These are phyloP conservation scores for Deilephila elpenor DNA, from an alignment of 2,888 invertebrate species.

Conservation along the genomic window DNA sequence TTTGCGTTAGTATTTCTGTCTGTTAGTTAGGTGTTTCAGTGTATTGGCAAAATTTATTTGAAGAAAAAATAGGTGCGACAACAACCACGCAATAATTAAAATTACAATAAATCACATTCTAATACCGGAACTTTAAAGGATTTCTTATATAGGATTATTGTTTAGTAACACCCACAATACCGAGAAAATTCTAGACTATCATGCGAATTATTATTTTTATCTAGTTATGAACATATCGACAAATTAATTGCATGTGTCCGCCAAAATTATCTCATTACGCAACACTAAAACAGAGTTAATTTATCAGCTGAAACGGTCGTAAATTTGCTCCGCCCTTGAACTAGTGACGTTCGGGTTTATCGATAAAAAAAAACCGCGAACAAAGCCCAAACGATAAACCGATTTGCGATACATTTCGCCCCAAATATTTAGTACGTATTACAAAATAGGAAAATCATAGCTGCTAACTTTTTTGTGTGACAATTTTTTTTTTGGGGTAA, in stretches of 20 bases:
- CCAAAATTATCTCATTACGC: slow-evolving; percentile 22
- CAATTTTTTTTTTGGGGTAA: too few relatives aligned
- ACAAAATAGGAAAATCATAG: too few relatives aligned
- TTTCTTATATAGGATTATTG: background rate
- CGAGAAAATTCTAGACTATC: background rate
- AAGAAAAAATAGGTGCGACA: too few relatives aligned
- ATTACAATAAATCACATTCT: too few relatives aligned
- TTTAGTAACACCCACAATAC: background rate
- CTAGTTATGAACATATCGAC: background rate
- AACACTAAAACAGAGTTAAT: slow-evolving; percentile 30
- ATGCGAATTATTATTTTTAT: background rate
- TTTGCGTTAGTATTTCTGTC: too few relatives aligned
- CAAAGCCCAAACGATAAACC: slow-evolving; percentile 45
- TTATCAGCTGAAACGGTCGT: slow-evolving; percentile 52
- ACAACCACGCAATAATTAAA: too few relatives aligned
- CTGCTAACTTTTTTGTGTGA: too few relatives aligned
- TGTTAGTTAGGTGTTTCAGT: too few relatives aligned
- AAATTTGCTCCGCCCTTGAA: slow-evolving; percentile 63
- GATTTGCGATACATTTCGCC: slow-evolving; percentile 32
- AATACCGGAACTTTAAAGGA: too few relatives aligned
- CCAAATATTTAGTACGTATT: slow-evolving; percentile 29
- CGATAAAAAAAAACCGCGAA: slow-evolving; percentile 38
- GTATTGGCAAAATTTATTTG: too few relatives aligned
- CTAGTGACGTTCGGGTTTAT: slow-evolving; percentile 50
- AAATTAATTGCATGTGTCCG: background rate